Conservation (phyloP, 2,797 vertebrate species). For the Argyrosomus regius region DNA sequence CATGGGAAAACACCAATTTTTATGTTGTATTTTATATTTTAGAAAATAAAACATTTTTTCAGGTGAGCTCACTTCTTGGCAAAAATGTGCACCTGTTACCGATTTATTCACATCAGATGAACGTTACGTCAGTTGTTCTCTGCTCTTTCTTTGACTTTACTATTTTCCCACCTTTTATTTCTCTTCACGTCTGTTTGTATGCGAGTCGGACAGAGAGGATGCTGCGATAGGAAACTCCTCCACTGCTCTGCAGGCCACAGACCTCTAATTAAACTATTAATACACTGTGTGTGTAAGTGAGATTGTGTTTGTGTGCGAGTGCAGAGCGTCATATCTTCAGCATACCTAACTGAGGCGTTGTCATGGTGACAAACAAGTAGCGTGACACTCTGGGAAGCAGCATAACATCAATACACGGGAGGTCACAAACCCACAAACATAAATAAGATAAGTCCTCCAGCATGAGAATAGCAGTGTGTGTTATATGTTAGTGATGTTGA, state of each 20-base stretch:
- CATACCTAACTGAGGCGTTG: conserved; percentile 2
- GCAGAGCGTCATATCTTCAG: conserved; percentile 4
- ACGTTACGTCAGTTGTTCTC: too few species aligned
- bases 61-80: background rate
- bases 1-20: background rate
- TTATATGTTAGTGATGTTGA: background rate
- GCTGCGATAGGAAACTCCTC: conserved; percentile 8
- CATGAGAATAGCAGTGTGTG: background rate
- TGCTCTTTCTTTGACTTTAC: background rate
- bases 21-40: too few species aligned
- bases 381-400: background rate
- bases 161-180: background rate
- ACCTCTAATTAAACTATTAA: conserved; percentile 35
- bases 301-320: background rate
- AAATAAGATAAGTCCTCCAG: background rate
- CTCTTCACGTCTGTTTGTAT: background rate
- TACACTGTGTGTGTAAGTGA: conserved; percentile 5
- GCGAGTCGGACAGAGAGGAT: conserved; percentile 11
- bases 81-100: too few species aligned
- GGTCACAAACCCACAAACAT: background rate
- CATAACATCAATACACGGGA: background rate
- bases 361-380: conserved; percentile 10
- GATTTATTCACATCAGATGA: too few species aligned
- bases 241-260: background rate
- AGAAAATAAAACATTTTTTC: too few species aligned